These are phyloP conservation scores for Lasioglossum vierecki DNA, from an alignment of 2,888 invertebrate genomes.

Conservation along the genomic window DNA sequence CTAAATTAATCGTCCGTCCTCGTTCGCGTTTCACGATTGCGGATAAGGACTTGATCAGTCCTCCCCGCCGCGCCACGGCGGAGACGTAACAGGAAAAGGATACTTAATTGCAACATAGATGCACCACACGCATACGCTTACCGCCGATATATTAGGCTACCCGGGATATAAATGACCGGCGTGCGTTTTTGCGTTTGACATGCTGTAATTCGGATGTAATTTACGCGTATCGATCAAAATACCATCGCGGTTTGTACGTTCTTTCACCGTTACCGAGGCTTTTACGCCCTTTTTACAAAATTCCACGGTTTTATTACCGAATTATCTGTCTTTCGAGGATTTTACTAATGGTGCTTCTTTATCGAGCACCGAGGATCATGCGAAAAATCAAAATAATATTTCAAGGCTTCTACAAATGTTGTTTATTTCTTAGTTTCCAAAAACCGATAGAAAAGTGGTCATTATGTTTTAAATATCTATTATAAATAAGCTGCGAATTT, in stretches of 20 bases:
- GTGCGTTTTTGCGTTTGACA: not conserved
- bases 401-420: not conserved
- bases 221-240: not conserved
- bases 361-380: not conserved
- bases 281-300: not conserved
- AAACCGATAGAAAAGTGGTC: too few species aligned
- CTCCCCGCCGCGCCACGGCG: not conserved
- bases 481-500: too few species aligned
- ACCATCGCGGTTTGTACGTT: constrained; percentile 2
- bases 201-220: not conserved
- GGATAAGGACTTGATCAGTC: not conserved
- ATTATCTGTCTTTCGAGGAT: not conserved
- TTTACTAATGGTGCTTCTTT: not conserved
- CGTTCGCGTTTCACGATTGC: constrained; percentile 12
- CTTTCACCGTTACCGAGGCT: not conserved
- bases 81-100: not conserved
- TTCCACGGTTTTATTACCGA: not conserved
- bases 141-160: not conserved
- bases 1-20: constrained; percentile 1
- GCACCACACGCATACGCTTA: not conserved
- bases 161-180: not conserved
- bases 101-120: constrained; percentile 3
- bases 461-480: too few species aligned
- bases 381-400: not conserved
- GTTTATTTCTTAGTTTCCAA: too few species aligned